Evolutionary conservation across 1,140 invertebrate species (phyloP), one percentile per base, ranked within the genome.

Genomic region (Diuraphis noxia): DNA sequence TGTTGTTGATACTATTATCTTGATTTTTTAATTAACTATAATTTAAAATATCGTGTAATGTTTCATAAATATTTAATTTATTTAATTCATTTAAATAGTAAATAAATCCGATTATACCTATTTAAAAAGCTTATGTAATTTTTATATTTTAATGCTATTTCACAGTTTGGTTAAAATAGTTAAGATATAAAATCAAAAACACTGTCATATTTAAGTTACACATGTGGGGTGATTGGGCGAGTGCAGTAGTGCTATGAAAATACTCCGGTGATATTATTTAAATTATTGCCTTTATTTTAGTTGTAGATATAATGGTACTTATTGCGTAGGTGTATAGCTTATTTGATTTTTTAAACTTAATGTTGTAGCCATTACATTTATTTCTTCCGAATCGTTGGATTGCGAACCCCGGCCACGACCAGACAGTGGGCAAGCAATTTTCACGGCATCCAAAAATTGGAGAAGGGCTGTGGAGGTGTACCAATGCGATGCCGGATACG

Each of bases 391-490:
- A 52, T 21, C 43, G 46, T 34, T 19, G 43, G 43, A 82, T 38
- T 91, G 89, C 46, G 77, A 49, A 49, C 43, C 89, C 5, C 89
- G 89, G 52, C 36, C 63, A 21, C n/a, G 25, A 52, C 89, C 89
- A 43, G 43, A 49, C 1, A 81, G n/a, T 13, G 89, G 77, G 30
- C 41, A 82, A 49, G 41, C 30, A 25, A 25, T 91, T 13, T 91
- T 91, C 23, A 91, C 63, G 13, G 34, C 72, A 46, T 91, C 89
- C 6, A 91, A 82, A 91, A 91, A 52, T n/a, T 91, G 89, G 89
- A 49, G 43, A 38, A 52, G 72, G 43, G 89, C 89, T 13, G 89
- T 91, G 13, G 77, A 91, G 36, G 89, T 91, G 77, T 90, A 91
- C 43, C 63, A 81, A 40, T 91, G 89, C 25, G 72, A 91, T 9